A percentile compares a stretch with the other conserved stretches of the same genome.
Evolutionary conservation across 2,113 vertebrate genomes (phyloP).

Genomic region (Numida meleagris): DNA sequence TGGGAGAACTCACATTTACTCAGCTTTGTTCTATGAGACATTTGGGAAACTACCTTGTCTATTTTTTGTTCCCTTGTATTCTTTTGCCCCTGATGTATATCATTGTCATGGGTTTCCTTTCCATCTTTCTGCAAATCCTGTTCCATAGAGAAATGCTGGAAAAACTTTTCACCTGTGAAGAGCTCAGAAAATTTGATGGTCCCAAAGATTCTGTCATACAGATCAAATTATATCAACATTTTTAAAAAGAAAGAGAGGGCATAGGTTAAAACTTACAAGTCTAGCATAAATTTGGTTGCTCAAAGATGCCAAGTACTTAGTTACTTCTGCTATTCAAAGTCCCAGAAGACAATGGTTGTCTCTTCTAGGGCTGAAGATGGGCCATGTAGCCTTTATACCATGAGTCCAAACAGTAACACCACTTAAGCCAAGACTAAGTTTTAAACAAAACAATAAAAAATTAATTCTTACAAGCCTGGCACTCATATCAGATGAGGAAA

Average conservation of each 20-base stretch:
- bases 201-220: neutral
- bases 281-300: neutral
- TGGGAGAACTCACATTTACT: neutral
- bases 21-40: neutral
- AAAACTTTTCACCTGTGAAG: neutral
- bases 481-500: neutral
- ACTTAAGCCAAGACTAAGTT: neutral
- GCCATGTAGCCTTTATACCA: neutral
- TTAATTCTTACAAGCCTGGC: neutral
- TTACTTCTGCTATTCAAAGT: neutral
- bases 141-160: neutral
- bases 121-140: neutral
- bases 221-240: neutral
- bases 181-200: neutral
- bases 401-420: neutral
- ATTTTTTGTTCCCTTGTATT: neutral
- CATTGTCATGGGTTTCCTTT: fast-evolving
- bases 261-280: neutral
- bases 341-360: neutral
- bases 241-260: neutral
- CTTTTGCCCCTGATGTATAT: neutral
- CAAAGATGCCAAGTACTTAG: neutral
- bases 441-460: neutral
- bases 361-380: neutral
- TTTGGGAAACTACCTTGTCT: neutral